Evolutionary conservation across 1,140 invertebrate genomes (phyloP).

Genomic region (Sycophaga agraensis): DNA sequence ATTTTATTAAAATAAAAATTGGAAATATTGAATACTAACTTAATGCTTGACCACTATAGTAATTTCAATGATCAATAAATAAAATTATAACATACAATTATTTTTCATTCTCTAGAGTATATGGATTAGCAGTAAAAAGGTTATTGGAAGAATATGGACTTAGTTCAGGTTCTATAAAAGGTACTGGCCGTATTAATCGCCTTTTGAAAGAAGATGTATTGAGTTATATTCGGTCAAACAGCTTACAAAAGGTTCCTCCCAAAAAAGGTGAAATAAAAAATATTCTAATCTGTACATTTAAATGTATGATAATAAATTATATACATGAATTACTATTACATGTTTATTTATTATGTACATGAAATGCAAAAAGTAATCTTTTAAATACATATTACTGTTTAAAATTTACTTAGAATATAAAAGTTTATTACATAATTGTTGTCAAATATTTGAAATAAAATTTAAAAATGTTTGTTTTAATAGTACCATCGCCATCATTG

Average conservation of each 20-base stretch:
- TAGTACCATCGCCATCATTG: neutral
- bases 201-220: conserved; percentile 70
- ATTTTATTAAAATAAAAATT: neutral
- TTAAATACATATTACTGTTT: neutral
- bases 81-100: too few relatives aligned
- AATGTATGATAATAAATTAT: neutral
- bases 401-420: too few relatives aligned
- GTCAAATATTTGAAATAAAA: too few relatives aligned
- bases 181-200: conserved; percentile 63
- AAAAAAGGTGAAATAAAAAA: conserved; percentile 46
- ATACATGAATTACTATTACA: conserved; percentile 25
- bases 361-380: neutral
- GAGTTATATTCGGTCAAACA: conserved; percentile 60
- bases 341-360: conserved; percentile 2
- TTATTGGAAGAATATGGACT: conserved; percentile 66
- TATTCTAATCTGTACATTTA: neutral
- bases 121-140: conserved; percentile 66
- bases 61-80: too few relatives aligned
- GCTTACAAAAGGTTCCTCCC: conserved; percentile 55
- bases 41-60: too few relatives aligned
- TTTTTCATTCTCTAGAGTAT: too few relatives aligned
- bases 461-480: neutral
- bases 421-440: too few relatives aligned
- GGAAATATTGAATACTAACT: neutral
- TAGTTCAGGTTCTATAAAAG: conserved; percentile 54